Conservation (phyloP, 2,113 vertebrate species). For the Agelaius phoeniceus region DNA sequence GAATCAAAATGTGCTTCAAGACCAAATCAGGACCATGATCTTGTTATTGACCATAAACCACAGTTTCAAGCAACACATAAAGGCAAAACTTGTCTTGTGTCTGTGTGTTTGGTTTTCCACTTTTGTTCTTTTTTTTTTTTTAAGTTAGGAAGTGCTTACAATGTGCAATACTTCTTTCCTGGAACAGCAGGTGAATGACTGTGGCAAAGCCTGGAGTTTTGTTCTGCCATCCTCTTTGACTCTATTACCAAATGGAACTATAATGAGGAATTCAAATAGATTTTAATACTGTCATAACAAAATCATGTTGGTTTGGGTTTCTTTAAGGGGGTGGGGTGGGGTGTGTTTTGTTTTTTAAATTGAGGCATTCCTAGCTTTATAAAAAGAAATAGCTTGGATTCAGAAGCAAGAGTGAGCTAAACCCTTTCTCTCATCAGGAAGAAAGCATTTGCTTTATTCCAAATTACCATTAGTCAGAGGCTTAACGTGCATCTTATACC, state of each 20-base stretch:
- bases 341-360: background rate
- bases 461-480: slow-evolving; percentile 19
- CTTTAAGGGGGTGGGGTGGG: background rate
- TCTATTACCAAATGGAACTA: background rate
- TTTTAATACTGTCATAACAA: background rate
- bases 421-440: background rate
- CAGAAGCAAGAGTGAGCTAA: background rate
- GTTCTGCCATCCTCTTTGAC: background rate
- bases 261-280: background rate
- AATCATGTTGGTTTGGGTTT: background rate
- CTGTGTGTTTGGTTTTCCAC: background rate
- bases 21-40: background rate
- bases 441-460: background rate
- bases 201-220: background rate
- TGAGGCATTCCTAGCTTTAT: background rate
- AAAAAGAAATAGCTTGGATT: background rate
- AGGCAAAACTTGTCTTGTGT: background rate
- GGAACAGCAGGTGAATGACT: background rate
- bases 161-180: background rate
- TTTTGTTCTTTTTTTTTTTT: background rate
- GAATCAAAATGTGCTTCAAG: background rate
- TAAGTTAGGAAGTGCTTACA: background rate
- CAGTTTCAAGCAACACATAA: background rate
- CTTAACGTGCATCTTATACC: background rate
- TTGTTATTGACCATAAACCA: background rate